Evolutionary conservation across 2,888 invertebrate genomes (phyloP), one percentile per base, ranked within the genome.

Genomic region (Heliconius cydno): DNA sequence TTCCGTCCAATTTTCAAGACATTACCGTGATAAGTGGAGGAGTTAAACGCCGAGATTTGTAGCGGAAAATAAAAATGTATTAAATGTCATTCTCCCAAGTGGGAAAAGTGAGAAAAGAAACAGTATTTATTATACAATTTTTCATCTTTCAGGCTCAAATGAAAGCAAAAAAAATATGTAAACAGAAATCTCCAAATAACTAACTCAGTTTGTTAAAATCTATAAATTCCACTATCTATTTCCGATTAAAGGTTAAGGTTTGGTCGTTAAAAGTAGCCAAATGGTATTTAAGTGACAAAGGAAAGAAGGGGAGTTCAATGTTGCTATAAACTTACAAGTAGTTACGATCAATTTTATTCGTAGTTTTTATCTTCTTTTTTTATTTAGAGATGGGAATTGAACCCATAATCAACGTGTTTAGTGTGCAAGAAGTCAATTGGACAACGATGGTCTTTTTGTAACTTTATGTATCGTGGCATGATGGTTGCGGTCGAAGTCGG

Each of bases 221-320:
- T 60, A 60, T 73, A 60, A 73, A 73, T 73, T 38, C 9, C 25
- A 38, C 60, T 73, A 30, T 57, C 72, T 72, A 73, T 60, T 34
- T 73, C 9, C 60, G 73, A 25, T 6, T 25, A 73, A 73, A 73
- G 73, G 73, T 73, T 57, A 73, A 73, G 73, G 73, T 73, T 13
- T 38, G 73, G 25, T 60, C 73, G 73, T 73, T 73, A 34, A 60
- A 60, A 73, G 73, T 73, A 3, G 15, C 60, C n/a, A 72, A 73
- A 73, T 73, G 73, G 60, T n/a, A n/a, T 60, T 73, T 15, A 30
- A 73, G n/a, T 38, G 60, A n/a, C 60, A 60, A 52, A 15, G 46
- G 71, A 52, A 68, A 68, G n/a, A 68, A 34, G 34, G 19, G 22
- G 34, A 68, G 34, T 68, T 68, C 67, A 68, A 38, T 68, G 67